phyloP scores from a whole-genome alignment of 2,888 invertebrate species.

The Drosophila gaucha region DNA sequence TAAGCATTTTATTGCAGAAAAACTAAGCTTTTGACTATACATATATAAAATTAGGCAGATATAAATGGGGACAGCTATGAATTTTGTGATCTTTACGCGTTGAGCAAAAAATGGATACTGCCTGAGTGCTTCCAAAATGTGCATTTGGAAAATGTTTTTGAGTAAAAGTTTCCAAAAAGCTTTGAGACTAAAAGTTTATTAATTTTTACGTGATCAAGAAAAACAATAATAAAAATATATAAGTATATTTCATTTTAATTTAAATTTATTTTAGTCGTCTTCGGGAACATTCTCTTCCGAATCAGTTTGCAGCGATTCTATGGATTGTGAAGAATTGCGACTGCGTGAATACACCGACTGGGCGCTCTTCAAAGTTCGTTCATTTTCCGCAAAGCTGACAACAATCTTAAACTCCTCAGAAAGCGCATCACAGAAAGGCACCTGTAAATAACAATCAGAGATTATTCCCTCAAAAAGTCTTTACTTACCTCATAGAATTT shows the following conservation, averaged over 20 bases:
- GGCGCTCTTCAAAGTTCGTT: constrained; percentile 88
- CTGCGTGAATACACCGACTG: constrained; percentile 83
- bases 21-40: constrained; percentile 10
- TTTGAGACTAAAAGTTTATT: constrained; percentile 39
- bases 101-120: constrained; percentile 51
- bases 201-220: background rate
- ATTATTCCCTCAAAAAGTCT: background rate
- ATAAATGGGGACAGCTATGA: background rate
- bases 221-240: background rate
- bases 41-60: constrained; percentile 13
- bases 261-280: constrained; percentile 24
- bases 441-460: constrained; percentile 82
- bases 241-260: background rate
- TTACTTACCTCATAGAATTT: constrained; percentile 78
- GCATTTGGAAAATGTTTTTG: constrained; percentile 44
- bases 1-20: constrained; percentile 48
- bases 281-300: constrained; percentile 58
- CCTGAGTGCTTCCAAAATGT: constrained; percentile 38
- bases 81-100: constrained; percentile 27
- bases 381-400: constrained; percentile 88
- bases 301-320: constrained; percentile 82
- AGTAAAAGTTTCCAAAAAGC: constrained; percentile 63
- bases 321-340: constrained; percentile 81
- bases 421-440: constrained; percentile 88
- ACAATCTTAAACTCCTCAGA: constrained; percentile 90